Evolutionary conservation across 1,140 invertebrate species (phyloP), one percentile per base, ranked within the genome.

Genomic region (Trichomalopsis sarcophagae): DNA sequence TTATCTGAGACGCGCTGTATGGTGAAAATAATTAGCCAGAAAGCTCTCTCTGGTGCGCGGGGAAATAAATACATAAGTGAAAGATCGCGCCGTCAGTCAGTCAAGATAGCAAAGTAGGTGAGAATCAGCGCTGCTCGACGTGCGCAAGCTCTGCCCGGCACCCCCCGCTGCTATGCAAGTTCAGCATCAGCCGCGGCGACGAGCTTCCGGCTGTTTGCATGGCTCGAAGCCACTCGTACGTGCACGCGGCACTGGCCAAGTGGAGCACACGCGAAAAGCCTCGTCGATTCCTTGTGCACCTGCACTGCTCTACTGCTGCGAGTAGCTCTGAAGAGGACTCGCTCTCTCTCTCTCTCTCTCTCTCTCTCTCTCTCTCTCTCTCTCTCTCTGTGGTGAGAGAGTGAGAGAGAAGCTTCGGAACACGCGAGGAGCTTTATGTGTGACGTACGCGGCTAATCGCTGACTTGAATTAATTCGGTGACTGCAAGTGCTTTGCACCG

Each of bases 401-500:
- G 75, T 73, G 68, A 73, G 80, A 66, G 14, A 74, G 68, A 81
- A 86, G 75, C 79, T 82, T 78, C 83, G 44, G n/a, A 68, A 74
- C 77, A 77, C 74, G 69, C 76, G 80, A 68, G 10, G 81, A 73
- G 81, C 77, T 84, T 84, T 82, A 44, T 40, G 69, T 27, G 80
- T 73, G 50, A 84, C 88, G 33, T 36, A 36, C 4, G 36, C 5
- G 87, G 88, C 87, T 91, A 90, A 91, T 91, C 89, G 88, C 80
- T 83, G 83, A 80, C 80, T 90, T 89, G 88, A 91, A 91, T 91
- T 91, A 91, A 91, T 91, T 91, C 88, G 88, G 82, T 84, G 88
- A 88, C 88, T 91, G 89, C 81, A 87, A 91, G 90, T 91, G 89
- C 88, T 88, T 89, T 86, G 79, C 87, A 71, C 83, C 75, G 30